Evolutionary conservation across 2,888 invertebrate species (phyloP).

Genomic region (Hipparchia sbordonii): DNA sequence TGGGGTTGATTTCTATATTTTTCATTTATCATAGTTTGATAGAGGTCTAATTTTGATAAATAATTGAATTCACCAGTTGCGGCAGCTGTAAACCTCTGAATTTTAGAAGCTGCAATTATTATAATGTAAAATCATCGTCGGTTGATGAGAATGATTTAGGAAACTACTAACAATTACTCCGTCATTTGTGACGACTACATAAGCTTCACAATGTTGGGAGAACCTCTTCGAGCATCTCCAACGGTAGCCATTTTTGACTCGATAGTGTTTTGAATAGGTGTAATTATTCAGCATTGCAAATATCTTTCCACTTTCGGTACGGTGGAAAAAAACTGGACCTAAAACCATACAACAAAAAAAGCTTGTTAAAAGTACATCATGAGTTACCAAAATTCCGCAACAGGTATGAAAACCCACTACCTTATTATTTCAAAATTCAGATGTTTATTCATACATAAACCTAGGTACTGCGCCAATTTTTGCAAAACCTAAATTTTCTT

Average conservation of each 20-base stretch:
- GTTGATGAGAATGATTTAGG: not conserved
- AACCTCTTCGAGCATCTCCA: not conserved
- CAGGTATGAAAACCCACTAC: not conserved
- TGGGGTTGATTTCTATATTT: too few species aligned
- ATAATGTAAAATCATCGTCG: not conserved
- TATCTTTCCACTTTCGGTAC: not conserved
- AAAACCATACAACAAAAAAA: not conserved
- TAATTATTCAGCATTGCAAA: not conserved
- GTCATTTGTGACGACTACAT: not conserved
- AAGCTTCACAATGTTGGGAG: conserved; percentile 4
- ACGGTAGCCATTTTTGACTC: not conserved
- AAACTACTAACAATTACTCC: not conserved
- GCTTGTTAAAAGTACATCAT: not conserved
- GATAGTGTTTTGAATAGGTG: not conserved
- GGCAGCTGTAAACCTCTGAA: too few species aligned
- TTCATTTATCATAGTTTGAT: too few species aligned
- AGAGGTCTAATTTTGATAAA: too few species aligned
- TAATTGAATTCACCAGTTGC: too few species aligned
- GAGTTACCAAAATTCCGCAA: too few species aligned
- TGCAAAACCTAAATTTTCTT: too few species aligned
- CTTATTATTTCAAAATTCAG: too few species aligned
- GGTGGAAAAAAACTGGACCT: not conserved
- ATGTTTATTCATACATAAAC: too few species aligned
- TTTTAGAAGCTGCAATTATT: too few species aligned
- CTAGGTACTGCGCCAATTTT: too few species aligned